A percentile compares a stretch with the other conserved stretches of the same genome.
Conservation (phyloP, 2,113 vertebrate species). For the Odobenus rosmarus region DNA sequence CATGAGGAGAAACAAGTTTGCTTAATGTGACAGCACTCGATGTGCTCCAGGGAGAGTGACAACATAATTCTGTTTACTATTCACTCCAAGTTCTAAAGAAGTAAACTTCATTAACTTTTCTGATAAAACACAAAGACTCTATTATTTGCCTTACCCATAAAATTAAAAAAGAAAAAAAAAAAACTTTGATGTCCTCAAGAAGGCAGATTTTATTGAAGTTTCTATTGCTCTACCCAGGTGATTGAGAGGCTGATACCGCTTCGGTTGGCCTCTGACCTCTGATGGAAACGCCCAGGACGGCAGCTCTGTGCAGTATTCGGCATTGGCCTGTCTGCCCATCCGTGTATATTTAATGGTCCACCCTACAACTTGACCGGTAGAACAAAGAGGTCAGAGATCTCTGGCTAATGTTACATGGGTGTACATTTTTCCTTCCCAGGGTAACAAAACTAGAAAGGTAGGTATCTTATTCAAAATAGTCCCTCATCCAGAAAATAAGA, state of each 20-base stretch:
- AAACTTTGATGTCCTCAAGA: constrained; percentile 81
- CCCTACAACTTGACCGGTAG: not conserved
- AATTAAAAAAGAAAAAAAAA: constrained; percentile 67
- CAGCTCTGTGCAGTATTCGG: not conserved
- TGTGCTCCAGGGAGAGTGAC: constrained; percentile 72
- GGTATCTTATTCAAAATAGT: constrained; percentile 18
- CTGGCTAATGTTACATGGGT: not conserved
- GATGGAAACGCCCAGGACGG: not conserved
- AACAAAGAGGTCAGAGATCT: not conserved
- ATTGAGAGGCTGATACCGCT: constrained; percentile 14
- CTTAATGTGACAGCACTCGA: constrained; percentile 75
- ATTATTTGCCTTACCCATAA: constrained; percentile 79
- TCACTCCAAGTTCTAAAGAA: constrained; percentile 76
- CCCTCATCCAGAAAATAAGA: constrained; percentile 1
- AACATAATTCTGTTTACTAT: constrained; percentile 79
- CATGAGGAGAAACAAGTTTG: constrained; percentile 73
- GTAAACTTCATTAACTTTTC: constrained; percentile 83
- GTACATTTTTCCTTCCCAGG: not conserved
- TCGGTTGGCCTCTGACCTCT: constrained; percentile 75
- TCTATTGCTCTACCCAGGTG: constrained; percentile 64
- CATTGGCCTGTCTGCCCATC: not conserved
- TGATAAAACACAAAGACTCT: constrained; percentile 81
- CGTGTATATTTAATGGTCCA: not conserved
- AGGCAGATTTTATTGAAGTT: constrained; percentile 79
- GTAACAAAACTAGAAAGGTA: not conserved